These are phyloP conservation scores for Rhabdophis nuchalis DNA, from an alignment of 2,797 vertebrate genomes.

Conservation along the genomic window DNA sequence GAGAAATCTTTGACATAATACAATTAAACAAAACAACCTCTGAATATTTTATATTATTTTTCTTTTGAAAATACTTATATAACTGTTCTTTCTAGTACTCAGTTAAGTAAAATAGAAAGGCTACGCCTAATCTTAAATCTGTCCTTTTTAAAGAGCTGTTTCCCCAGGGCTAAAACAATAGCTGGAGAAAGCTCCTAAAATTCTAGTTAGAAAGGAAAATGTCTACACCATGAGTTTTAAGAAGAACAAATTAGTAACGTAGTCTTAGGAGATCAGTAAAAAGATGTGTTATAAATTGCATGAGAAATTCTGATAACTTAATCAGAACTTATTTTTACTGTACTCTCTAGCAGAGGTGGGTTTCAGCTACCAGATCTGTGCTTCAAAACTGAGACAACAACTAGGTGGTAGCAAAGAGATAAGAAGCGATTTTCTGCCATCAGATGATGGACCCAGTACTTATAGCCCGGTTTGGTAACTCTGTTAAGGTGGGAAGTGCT, in stretches of 20 bases:
- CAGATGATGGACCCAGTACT: neutral
- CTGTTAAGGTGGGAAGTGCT: neutral
- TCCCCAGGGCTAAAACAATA: neutral
- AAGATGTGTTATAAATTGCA: neutral
- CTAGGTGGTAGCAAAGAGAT: neutral
- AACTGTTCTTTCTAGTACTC: neutral
- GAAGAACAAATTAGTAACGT: too few species aligned
- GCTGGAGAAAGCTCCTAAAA: neutral
- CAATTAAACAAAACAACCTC: constrained; percentile 2
- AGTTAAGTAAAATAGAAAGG: neutral
- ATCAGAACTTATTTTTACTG: too few species aligned
- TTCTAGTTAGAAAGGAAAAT: neutral
- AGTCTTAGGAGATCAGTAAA: too few species aligned
- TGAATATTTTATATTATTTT: neutral
- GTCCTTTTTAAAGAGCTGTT: neutral
- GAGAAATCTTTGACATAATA: neutral
- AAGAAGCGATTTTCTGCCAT: neutral
- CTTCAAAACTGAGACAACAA: neutral
- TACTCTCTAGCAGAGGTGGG: too few species aligned
- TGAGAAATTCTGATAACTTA: too few species aligned
- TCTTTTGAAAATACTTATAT: neutral
- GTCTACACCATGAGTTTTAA: neutral
- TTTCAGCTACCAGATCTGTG: neutral
- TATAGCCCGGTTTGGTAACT: neutral
- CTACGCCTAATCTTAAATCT: neutral